phyloP scores from a whole-genome alignment of 2,797 vertebrate genomes.

The Phrynocephalus forsythii region DNA sequence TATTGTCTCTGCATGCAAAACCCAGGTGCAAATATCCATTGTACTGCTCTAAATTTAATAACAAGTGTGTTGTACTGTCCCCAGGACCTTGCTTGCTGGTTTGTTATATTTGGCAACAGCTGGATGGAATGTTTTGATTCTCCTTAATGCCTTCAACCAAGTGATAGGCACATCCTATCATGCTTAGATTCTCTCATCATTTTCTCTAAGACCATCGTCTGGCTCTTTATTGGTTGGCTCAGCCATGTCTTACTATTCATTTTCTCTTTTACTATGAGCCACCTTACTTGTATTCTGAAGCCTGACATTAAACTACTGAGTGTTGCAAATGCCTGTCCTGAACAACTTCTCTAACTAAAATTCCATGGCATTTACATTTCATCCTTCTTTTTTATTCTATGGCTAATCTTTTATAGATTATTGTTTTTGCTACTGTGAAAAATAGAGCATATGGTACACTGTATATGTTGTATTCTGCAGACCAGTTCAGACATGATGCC shows the following conservation, averaged over 20 bases:
- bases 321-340: not conserved
- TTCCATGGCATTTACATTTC: not conserved
- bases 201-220: not conserved
- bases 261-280: conserved; percentile 9
- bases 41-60: not conserved
- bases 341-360: not conserved
- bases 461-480: too few relatives aligned
- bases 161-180: not conserved
- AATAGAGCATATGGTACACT: not conserved
- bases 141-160: conserved; percentile 11
- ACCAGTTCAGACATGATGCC: not conserved
- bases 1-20: not conserved
- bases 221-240: conserved; percentile 15
- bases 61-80: not conserved
- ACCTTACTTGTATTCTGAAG: not conserved
- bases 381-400: not conserved
- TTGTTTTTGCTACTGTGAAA: not conserved
- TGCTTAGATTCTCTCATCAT: not conserved
- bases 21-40: not conserved
- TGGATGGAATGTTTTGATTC: conserved; percentile 24
- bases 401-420: not conserved
- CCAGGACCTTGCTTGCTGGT: not conserved
- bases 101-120: conserved; percentile 5
- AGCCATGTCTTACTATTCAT: conserved; percentile 15
- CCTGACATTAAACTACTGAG: not conserved